A percentile compares a stretch with the other conserved stretches of the same genome.
Evolutionary conservation across 2,888 invertebrate species (phyloP).

Genomic region (Macrosoma leucophasiata): DNA sequence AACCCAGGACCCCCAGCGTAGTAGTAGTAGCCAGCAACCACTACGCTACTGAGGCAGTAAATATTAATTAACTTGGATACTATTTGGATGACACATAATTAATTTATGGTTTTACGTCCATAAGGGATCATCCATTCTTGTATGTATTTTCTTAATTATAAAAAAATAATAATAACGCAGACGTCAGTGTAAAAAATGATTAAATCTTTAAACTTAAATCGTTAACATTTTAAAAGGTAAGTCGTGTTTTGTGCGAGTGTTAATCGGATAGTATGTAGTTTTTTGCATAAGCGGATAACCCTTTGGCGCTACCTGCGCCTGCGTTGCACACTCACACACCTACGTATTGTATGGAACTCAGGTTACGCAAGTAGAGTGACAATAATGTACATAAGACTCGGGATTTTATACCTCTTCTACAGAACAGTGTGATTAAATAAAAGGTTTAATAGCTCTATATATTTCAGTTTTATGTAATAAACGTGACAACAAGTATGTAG

Average conservation of each 20-base stretch:
- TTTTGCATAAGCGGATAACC: constrained; percentile 76
- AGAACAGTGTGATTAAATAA: no score
- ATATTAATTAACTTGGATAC: no score
- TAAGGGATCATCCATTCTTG: no score
- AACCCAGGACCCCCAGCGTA: no score
- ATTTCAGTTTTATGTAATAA: constrained; percentile 10
- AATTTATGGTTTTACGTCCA: no score
- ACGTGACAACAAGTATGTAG: no score
- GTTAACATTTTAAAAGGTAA: constrained; percentile 48
- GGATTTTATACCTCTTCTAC: constrained; percentile 2
- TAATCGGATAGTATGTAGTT: constrained; percentile 65
- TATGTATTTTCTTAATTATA: no score
- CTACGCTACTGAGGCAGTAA: no score
- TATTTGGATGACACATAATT: no score
- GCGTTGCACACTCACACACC: constrained; percentile 37
- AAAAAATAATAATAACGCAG: no score
- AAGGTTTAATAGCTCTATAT: background rate
- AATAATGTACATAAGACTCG: constrained; percentile 18
- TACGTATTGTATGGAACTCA: constrained; percentile 46
- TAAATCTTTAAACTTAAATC: constrained; percentile 44
- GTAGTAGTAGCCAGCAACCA: no score
- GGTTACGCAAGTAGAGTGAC: constrained; percentile 52
- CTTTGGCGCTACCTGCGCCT: constrained; percentile 61
- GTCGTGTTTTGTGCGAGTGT: constrained; percentile 56
- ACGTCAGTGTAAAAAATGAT: constrained; percentile 38